A percentile compares a stretch with the other conserved stretches of the same genome.
These are phyloP conservation scores for Phyllopteryx taeniolatus DNA, from an alignment of 2,113 vertebrate species.

Conservation along the genomic window DNA sequence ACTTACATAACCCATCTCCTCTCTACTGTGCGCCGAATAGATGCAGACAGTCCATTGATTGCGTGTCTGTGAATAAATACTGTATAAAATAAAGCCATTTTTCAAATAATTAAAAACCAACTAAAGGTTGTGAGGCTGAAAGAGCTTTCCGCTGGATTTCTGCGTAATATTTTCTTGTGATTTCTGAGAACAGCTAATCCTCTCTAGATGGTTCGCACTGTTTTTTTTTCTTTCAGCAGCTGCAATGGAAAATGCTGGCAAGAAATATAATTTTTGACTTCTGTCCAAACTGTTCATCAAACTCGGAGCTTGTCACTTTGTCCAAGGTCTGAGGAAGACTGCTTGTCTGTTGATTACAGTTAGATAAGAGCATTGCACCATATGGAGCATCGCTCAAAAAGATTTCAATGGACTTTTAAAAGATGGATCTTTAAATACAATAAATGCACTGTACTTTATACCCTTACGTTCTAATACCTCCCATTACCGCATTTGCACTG, in stretches of 20 bases:
- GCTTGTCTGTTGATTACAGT: slow-evolving; percentile 29
- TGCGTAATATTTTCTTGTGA: background rate
- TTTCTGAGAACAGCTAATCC: background rate
- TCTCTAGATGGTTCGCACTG: background rate
- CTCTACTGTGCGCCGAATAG: slow-evolving; percentile 6
- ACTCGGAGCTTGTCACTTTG: slow-evolving; percentile 24
- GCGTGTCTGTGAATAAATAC: slow-evolving; percentile 11
- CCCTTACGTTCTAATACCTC: background rate
- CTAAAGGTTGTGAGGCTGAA: background rate
- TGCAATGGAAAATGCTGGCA: slow-evolving; percentile 7
- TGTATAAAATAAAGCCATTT: background rate
- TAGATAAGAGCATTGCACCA: slow-evolving; percentile 30
- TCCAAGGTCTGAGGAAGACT: slow-evolving; percentile 23
- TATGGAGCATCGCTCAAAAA: slow-evolving; percentile 17
- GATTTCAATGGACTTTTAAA: slow-evolving; percentile 19
- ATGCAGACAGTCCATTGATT: slow-evolving; percentile 15
- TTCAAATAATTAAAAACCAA: background rate
- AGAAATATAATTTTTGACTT: slow-evolving; percentile 12
- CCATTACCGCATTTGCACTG: background rate
- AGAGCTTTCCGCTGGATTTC: background rate
- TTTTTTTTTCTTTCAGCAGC: background rate
- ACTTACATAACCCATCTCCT: slow-evolving; percentile 54
- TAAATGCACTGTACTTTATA: background rate
- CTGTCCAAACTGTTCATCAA: slow-evolving; percentile 29
- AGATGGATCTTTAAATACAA: slow-evolving; percentile 18